These are phyloP conservation scores for Protosalanx chinensis DNA, from an alignment of 2,797 vertebrate genomes.

Conservation along the genomic window DNA sequence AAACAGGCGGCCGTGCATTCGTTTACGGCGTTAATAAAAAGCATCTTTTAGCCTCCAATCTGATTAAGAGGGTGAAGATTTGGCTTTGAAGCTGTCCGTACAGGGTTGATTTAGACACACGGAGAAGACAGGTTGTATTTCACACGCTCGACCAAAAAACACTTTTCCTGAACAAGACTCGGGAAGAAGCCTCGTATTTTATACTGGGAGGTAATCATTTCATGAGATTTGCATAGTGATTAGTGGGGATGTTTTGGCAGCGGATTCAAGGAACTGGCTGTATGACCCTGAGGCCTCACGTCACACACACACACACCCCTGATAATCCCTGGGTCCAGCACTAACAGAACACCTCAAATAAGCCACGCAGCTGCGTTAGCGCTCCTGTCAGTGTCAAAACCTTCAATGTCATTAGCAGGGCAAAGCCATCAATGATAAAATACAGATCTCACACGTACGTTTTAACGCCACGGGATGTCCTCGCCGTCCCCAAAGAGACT, in stretches of 20 bases:
- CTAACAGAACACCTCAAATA: constrained; percentile 55
- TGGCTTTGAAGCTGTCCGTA: constrained; percentile 19
- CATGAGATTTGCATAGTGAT: constrained; percentile 24
- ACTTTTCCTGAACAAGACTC: constrained; percentile 31
- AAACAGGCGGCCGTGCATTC: constrained; percentile 12
- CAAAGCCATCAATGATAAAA: constrained; percentile 6
- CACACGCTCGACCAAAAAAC: constrained; percentile 27
- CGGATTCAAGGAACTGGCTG: constrained; percentile 23
- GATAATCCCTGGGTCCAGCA: constrained; percentile 22
- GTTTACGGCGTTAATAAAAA: constrained; percentile 41
- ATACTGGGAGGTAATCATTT: constrained; percentile 26
- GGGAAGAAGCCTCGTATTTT: constrained; percentile 34
- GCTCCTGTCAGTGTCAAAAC: constrained; percentile 38
- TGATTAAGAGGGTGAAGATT: constrained; percentile 38
- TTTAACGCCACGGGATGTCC: neutral
- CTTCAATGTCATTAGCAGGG: constrained; percentile 35
- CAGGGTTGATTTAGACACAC: constrained; percentile 43
- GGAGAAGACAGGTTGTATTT: constrained; percentile 32
- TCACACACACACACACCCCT: constrained; percentile 25
- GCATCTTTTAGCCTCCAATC: constrained; percentile 40
- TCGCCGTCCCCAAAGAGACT: neutral
- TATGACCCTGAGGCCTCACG: constrained; percentile 24
- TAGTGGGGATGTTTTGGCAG: constrained; percentile 29
- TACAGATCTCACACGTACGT: neutral
- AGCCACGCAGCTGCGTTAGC: constrained; percentile 20